Evolutionary conservation across 2,797 vertebrate genomes (phyloP), one percentile per base, ranked within the genome.

Genomic region (Merluccius polli): DNA sequence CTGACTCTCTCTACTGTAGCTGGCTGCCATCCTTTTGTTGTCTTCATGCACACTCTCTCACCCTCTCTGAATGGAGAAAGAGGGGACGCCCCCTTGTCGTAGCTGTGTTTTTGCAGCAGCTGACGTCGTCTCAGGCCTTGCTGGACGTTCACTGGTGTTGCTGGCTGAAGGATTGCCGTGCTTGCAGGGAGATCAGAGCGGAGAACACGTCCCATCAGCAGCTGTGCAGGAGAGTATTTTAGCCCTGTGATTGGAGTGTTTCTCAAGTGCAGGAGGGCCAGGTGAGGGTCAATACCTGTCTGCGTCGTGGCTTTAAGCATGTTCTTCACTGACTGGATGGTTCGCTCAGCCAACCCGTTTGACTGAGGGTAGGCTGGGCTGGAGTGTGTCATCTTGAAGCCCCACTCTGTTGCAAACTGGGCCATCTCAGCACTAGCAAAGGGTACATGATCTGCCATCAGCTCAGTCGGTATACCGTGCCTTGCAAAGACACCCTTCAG

Each of bases 401-500:
- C 41, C 41, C 41, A 44, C 21, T 16, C 15, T 27, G 65, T 68
- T 68, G 10, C 24, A 68, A 68, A 68, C 16, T 68, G 15, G 15
- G 7, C 29, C 4, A 68, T 68, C 29, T 68, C 65, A 16, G 3
- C 16, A 68, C 65, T 68, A 13, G 65, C 65, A 68, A 68, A 68
- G 15, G 65, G 48, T 68, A 75, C 69, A 30, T 68, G 65, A 24
- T 71, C 52, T 41, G 48, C 77, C 76, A 73, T 13, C 15, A 78
- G 3, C 36, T 73, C 71, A 52, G 73, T 77, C 24, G 72, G 72
- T 52, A 78, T 71, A 15, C 77, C 72, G 8, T 21, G 33, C 65
- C 73, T 67, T 1, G 73, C 13, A 24, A 41, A 68, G 3, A 68
- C 63, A n/a, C n/a, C 36, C 10, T 69, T 75, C 32, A 75, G 38